Conservation (phyloP, 2,888 invertebrate genomes). For the Tachina lurida region DNA sequence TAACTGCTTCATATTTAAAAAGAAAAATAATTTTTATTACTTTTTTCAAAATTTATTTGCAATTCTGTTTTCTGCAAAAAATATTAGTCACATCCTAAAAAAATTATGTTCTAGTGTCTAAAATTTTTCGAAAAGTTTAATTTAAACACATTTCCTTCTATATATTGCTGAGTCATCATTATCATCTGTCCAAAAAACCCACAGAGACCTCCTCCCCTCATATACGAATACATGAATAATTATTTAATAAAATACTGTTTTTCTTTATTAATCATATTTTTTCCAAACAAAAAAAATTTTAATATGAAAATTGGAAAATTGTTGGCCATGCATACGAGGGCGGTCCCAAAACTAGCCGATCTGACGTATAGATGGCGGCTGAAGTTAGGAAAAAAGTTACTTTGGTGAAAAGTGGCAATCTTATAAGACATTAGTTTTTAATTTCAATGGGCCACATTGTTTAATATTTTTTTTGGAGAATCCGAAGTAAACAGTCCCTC, state of each 20-base stretch:
- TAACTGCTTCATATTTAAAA: not conserved
- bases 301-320: slow-evolving; percentile 55
- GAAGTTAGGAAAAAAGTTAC: too few relatives aligned
- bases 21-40: not conserved
- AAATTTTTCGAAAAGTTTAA: not conserved
- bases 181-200: not conserved
- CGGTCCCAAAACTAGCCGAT: too few relatives aligned
- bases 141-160: not conserved
- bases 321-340: slow-evolving; percentile 39
- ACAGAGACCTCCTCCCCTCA: not conserved
- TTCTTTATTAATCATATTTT: slow-evolving; percentile 43
- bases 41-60: not conserved
- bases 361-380: too few relatives aligned
- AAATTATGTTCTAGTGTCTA: not conserved
- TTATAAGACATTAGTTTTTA: too few relatives aligned
- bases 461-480: too few relatives aligned
- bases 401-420: too few relatives aligned
- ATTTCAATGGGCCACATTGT: too few relatives aligned
- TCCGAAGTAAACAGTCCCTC: too few relatives aligned
- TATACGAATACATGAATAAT: too few relatives aligned
- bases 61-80: not conserved
- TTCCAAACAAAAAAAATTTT: slow-evolving; percentile 8
- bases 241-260: not conserved
- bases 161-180: slow-evolving; percentile 31
- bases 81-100: not conserved